phyloP scores from a whole-genome alignment of 1,140 invertebrate species.

The Polypedilum vanderplanki region DNA sequence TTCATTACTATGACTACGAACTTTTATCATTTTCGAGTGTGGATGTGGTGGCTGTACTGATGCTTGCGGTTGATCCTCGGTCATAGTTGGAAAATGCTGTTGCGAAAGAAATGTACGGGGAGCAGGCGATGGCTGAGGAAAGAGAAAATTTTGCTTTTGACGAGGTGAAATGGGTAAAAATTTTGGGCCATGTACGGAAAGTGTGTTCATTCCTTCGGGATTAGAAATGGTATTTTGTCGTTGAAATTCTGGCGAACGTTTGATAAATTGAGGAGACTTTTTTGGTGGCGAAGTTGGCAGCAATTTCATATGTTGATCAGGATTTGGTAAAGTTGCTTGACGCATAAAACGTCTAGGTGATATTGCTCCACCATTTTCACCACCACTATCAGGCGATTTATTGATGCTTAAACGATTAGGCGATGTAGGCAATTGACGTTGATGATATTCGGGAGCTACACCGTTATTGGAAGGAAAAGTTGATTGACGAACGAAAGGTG shows the following conservation, averaged over 20 bases:
- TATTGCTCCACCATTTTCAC: neutral
- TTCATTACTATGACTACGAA: conserved; percentile 44
- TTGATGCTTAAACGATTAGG: conserved; percentile 31
- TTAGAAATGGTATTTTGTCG: conserved; percentile 43
- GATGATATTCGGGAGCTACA: conserved; percentile 32
- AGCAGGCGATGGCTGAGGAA: conserved; percentile 38
- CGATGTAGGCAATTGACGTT: conserved; percentile 37
- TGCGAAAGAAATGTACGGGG: conserved; percentile 42
- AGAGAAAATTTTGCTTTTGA: conserved; percentile 43
- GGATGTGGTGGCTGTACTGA: conserved; percentile 37
- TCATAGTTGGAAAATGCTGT: conserved; percentile 40
- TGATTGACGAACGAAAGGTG: conserved; percentile 42
- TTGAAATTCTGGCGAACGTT: conserved; percentile 42
- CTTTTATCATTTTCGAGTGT: conserved; percentile 44
- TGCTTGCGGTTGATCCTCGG: conserved; percentile 39
- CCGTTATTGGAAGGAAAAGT: conserved; percentile 38
- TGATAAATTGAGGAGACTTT: conserved; percentile 40
- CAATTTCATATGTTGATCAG: conserved; percentile 42
- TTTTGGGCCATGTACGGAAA: conserved; percentile 37
- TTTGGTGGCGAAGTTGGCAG: conserved; percentile 43
- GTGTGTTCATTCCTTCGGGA: conserved; percentile 41
- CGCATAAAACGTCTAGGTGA: conserved; percentile 35
- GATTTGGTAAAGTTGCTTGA: conserved; percentile 43
- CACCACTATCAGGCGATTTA: conserved; percentile 26
- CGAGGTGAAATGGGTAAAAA: conserved; percentile 43